These are phyloP conservation scores for Pammene fasciana DNA, from an alignment of 2,888 invertebrate genomes.

Conservation along the genomic window DNA sequence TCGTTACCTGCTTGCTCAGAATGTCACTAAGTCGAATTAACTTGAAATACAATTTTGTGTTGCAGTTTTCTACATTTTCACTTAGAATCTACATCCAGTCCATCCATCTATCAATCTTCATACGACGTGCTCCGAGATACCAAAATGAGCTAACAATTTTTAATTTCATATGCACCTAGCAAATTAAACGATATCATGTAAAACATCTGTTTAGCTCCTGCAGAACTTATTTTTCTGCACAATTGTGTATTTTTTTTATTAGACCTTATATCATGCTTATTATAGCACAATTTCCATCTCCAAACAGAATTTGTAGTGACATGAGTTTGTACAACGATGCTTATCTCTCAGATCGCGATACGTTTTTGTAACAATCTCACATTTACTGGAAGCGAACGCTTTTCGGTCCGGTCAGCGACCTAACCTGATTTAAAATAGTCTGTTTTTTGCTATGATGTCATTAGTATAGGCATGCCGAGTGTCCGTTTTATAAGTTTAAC, in stretches of 20 bases:
- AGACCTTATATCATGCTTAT: neutral
- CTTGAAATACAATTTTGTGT: no score
- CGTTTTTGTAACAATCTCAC: constrained; percentile 23
- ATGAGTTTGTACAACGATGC: constrained; percentile 13
- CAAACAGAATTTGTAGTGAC: neutral
- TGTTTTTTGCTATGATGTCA: constrained; percentile 33
- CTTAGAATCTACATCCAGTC: no score
- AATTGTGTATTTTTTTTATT: neutral
- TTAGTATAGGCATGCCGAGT: constrained; percentile 14
- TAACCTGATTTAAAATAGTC: constrained; percentile 37
- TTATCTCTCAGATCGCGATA: constrained; percentile 24
- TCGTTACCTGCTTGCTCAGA: no score
- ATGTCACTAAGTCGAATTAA: no score
- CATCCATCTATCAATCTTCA: no score
- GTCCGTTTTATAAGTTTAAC: constrained; percentile 6
- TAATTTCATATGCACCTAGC: neutral
- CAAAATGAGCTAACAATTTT: neutral
- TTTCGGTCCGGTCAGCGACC: constrained; percentile 31
- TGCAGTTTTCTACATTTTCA: no score
- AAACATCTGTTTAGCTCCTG: neutral
- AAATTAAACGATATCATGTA: constrained; percentile 1
- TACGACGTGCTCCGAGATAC: no score
- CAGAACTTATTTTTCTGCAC: neutral
- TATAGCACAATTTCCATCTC: constrained; percentile 4
- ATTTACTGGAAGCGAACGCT: constrained; percentile 31